Evolutionary conservation across 1,140 invertebrate species (phyloP).

Genomic region (Eulimnadia texana): DNA sequence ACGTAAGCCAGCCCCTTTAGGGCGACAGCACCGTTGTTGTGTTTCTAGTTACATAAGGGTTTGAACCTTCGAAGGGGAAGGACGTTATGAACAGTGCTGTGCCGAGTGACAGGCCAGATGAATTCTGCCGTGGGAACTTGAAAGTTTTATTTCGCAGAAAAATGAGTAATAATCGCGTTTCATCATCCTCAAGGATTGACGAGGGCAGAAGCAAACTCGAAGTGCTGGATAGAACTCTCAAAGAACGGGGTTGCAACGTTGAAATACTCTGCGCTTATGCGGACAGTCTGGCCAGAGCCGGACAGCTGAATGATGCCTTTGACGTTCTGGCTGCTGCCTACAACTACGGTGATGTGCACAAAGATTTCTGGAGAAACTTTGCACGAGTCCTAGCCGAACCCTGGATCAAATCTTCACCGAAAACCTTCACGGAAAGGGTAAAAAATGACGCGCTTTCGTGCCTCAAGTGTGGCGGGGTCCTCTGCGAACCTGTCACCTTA

Average conservation of each 20-base stretch:
- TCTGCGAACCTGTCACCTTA: conserved; percentile 51
- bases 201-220: background rate
- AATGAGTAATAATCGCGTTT: background rate
- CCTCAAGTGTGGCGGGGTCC: conserved; percentile 46
- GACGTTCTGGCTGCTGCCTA: background rate
- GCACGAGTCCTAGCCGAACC: background rate
- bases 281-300: background rate
- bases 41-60: too few relatives aligned
- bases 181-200: background rate
- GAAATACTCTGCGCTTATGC: background rate
- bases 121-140: too few relatives aligned
- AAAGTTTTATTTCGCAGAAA: background rate
- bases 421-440: conserved; percentile 26
- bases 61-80: too few relatives aligned
- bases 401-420: background rate
- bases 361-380: background rate
- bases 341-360: background rate
- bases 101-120: too few relatives aligned
- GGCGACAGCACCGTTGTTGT: too few relatives aligned
- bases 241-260: background rate
- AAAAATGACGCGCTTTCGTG: conserved; percentile 38
- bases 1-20: too few relatives aligned
- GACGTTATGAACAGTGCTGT: too few relatives aligned
- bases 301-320: background rate
- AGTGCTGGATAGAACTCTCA: background rate